A percentile compares a stretch with the other conserved stretches of the same genome.
Evolutionary conservation across 23 tunicate species (phyloP).

Genomic region (Clavelina lepadiformis): DNA sequence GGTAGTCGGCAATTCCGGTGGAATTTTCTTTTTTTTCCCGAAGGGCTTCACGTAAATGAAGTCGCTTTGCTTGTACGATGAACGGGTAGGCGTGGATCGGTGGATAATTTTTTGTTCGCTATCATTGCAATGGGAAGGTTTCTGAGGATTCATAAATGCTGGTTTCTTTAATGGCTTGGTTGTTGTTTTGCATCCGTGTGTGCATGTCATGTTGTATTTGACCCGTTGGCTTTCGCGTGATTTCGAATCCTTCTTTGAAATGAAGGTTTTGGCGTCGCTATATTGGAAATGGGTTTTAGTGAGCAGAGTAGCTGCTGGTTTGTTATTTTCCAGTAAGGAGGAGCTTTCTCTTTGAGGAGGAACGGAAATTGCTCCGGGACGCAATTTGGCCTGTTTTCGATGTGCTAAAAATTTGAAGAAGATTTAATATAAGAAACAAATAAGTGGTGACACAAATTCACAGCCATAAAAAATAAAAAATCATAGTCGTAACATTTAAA

Average conservation of each 20-base stretch:
- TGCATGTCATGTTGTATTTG: not conserved
- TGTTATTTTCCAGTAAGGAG: not conserved
- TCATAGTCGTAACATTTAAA: not conserved
- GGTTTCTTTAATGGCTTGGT: no score
- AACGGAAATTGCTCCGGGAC: constrained; percentile 10
- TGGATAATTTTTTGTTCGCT: no score
- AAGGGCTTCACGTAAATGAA: not conserved
- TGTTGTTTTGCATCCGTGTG: not conserved
- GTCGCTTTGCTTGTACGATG: no score
- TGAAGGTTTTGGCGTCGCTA: no score
- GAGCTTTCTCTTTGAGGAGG: not conserved
- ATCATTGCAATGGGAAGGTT: no score
- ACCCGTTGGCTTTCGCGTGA: no score
- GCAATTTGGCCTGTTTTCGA: constrained; percentile 6
- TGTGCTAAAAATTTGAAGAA: constrained; percentile 2
- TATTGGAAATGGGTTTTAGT: no score
- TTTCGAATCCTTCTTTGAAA: no score
- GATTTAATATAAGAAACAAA: not conserved
- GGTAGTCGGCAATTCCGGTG: not conserved
- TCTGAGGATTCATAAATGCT: no score
- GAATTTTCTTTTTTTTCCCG: not conserved
- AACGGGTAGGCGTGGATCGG: no score
- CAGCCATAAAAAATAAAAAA: not conserved
- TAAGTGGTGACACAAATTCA: not conserved
- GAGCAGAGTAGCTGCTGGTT: no score